Percentiles rank a stretch among this genome's conserved stretches.
These are phyloP conservation scores for Boloria selene DNA, from an alignment of 2,888 invertebrate genomes.

Conservation along the genomic window DNA sequence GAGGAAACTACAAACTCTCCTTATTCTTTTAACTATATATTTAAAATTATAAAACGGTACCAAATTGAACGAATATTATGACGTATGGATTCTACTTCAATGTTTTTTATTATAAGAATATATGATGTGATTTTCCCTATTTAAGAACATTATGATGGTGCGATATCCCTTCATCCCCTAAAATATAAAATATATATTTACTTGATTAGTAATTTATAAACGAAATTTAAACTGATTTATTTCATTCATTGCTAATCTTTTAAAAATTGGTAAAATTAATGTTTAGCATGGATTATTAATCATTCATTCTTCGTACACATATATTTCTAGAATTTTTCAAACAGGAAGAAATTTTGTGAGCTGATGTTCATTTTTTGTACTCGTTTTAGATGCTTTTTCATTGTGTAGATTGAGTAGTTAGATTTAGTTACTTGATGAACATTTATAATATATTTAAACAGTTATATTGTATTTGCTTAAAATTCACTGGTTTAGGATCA, in stretches of 20 bases:
- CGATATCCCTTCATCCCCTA: too few relatives aligned
- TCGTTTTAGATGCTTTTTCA: slow-evolving; percentile 24
- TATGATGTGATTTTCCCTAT: too few relatives aligned
- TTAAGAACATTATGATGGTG: too few relatives aligned
- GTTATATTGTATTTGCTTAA: slow-evolving; percentile 5
- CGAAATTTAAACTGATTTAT: too few relatives aligned
- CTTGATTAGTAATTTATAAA: too few relatives aligned
- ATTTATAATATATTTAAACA: slow-evolving; percentile 1
- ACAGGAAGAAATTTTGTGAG: background rate
- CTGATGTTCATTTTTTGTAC: slow-evolving; percentile 23
- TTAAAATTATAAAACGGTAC: slow-evolving; percentile 13
- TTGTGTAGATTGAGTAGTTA: slow-evolving; percentile 14
- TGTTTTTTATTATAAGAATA: background rate
- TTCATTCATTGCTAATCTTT: too few relatives aligned
- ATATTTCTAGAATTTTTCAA: background rate
- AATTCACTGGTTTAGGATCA: slow-evolving; percentile 12
- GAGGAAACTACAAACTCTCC: slow-evolving; percentile 12
- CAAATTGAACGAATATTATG: slow-evolving; percentile 7
- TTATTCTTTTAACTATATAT: background rate
- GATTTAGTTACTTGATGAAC: slow-evolving; percentile 14
- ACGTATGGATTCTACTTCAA: background rate
- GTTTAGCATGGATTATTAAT: background rate
- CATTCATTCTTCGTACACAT: background rate
- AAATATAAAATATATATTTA: too few relatives aligned
- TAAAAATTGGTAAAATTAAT: too few relatives aligned